Percentiles rank a stretch among this genome's conserved stretches.
Evolutionary conservation across 2,888 invertebrate species (phyloP).

Genomic region (Epistrophella euchroma): DNA sequence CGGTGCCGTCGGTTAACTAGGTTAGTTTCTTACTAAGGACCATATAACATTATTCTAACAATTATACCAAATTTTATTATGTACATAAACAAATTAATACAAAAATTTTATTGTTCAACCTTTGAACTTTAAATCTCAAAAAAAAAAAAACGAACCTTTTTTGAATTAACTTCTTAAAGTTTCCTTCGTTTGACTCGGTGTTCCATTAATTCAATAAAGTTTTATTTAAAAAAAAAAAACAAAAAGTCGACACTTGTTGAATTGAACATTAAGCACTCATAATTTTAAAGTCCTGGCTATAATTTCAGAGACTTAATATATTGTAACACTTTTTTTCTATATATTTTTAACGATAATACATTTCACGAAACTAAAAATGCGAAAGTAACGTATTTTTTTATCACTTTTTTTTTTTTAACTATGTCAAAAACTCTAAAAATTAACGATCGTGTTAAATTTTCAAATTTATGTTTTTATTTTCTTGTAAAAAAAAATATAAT

Average conservation of each 20-base stretch:
- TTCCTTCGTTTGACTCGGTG: background rate
- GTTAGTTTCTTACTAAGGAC: no score
- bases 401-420: background rate
- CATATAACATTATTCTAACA: no score
- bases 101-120: no score
- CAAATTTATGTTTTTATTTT: background rate
- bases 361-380: background rate
- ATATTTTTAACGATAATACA: background rate
- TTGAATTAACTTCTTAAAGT: background rate
- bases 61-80: no score
- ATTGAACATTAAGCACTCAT: slow-evolving; percentile 9
- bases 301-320: background rate
- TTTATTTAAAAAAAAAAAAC: background rate
- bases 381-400: background rate
- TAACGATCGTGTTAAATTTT: background rate
- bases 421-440: background rate
- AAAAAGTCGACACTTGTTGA: slow-evolving; percentile 41
- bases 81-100: no score
- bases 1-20: no score
- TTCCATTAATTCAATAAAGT: background rate
- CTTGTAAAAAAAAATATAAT: background rate
- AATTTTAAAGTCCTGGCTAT: background rate
- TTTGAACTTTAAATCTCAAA: no score
- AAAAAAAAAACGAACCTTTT: slow-evolving; percentile 1
- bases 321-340: background rate